Percentiles rank a stretch among this genome's conserved stretches.
Evolutionary conservation across 2,113 vertebrate genomes (phyloP).

Genomic region (Takifugu flavidus): DNA sequence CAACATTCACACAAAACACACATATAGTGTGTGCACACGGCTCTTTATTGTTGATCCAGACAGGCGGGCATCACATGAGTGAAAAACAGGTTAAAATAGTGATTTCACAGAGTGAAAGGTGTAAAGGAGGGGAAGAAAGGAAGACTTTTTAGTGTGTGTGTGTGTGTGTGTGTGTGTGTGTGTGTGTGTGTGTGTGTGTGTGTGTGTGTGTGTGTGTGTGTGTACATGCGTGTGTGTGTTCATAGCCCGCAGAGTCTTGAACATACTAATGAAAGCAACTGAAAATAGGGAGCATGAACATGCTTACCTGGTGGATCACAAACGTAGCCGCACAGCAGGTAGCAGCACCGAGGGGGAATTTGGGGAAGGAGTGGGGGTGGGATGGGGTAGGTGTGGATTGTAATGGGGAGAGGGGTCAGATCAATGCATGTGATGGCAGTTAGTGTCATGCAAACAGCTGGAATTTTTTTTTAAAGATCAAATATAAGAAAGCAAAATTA

Average conservation of each 20-base stretch:
- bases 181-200: not conserved
- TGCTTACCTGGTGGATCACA: slow-evolving; percentile 50
- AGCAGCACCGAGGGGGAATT: slow-evolving; percentile 8
- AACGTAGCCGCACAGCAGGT: slow-evolving; percentile 8
- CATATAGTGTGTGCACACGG: slow-evolving; percentile 3
- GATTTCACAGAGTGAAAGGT: slow-evolving; percentile 2
- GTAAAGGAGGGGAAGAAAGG: slow-evolving; percentile 1
- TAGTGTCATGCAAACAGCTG: slow-evolving; percentile 6
- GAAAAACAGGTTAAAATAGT: slow-evolving; percentile 28
- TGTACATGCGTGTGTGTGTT: not conserved
- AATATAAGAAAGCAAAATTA: slow-evolving; percentile 6
- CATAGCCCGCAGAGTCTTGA: slow-evolving; percentile 13
- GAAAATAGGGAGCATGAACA: slow-evolving; percentile 35
- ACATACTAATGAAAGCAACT: slow-evolving; percentile 27
- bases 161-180: slow-evolving; percentile 3
- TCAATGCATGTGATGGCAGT: slow-evolving; percentile 12
- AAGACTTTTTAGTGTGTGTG: not conserved
- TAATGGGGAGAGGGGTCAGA: slow-evolving; percentile 19
- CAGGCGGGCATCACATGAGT: slow-evolving; percentile 27
- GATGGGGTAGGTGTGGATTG: no score
- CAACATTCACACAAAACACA: slow-evolving; percentile 31
- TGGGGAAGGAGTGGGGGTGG: no score
- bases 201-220: not conserved
- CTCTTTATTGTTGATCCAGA: slow-evolving; percentile 19
- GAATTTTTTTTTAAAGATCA: slow-evolving; percentile 32